These are phyloP conservation scores for Vanessa atalanta DNA, from an alignment of 1,140 invertebrate species.

Conservation along the genomic window DNA sequence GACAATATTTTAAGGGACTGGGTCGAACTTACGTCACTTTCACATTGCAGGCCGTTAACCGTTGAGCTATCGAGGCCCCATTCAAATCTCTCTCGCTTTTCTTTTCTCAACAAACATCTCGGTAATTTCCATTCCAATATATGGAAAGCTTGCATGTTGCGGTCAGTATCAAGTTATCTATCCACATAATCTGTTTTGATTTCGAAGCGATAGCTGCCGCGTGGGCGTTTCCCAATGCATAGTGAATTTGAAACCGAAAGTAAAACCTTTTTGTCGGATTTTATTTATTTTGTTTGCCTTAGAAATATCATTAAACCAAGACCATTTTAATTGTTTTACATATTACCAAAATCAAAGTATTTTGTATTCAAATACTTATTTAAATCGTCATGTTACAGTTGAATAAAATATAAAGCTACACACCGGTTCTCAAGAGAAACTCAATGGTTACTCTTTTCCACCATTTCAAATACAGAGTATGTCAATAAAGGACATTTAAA, in stretches of 20 bases:
- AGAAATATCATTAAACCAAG: not conserved
- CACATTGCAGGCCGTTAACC: no score
- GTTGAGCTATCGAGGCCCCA: no score
- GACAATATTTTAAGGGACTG: no score
- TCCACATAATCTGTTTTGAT: slow-evolving; percentile 47
- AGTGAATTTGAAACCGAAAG: slow-evolving; percentile 55
- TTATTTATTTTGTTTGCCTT: not conserved
- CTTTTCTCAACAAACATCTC: slow-evolving; percentile 3
- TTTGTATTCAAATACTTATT: no score
- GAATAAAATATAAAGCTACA: no score
- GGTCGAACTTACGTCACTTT: no score
- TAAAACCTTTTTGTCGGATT: slow-evolving; percentile 15
- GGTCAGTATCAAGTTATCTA: slow-evolving; percentile 50
- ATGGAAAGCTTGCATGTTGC: slow-evolving; percentile 42
- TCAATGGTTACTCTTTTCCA: no score
- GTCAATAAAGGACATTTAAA: no score
- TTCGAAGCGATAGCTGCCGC: slow-evolving; percentile 35
- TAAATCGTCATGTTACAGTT: no score
- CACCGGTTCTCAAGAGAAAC: no score
- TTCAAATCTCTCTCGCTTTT: not conserved
- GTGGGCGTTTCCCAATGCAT: slow-evolving; percentile 37
- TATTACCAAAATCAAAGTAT: no score
- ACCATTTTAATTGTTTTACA: not conserved
- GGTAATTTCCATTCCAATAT: slow-evolving; percentile 18
- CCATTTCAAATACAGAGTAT: no score